phyloP scores from a whole-genome alignment of 2,888 invertebrate species.

The Scaptomyza caliginosa region DNA sequence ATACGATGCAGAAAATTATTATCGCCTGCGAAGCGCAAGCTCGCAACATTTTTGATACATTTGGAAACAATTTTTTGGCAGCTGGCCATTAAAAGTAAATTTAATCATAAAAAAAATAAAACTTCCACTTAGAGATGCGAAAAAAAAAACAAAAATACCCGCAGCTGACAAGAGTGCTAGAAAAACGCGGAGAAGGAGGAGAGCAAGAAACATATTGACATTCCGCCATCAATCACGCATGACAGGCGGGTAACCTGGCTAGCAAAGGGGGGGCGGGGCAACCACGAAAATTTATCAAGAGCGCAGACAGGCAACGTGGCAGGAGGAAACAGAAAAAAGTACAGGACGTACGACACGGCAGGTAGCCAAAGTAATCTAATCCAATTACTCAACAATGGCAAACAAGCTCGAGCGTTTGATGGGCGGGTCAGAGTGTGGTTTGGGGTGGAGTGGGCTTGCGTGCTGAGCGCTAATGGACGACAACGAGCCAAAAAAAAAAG shows the following conservation, averaged over 20 bases:
- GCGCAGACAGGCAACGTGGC: constrained; percentile 30
- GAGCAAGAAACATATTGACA: constrained; percentile 64
- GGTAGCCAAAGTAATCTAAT: constrained; percentile 74
- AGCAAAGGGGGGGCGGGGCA: constrained; percentile 28
- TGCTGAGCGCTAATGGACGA: constrained; percentile 62
- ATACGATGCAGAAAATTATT: constrained; percentile 73
- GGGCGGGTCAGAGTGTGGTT: constrained; percentile 9
- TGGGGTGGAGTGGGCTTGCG: constrained; percentile 6
- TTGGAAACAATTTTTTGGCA: constrained; percentile 24
- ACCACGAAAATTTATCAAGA: constrained; percentile 59
- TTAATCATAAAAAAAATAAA: constrained; percentile 53
- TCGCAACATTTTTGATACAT: constrained; percentile 13
- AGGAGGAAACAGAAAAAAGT: background rate
- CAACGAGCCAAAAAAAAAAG: constrained; percentile 24
- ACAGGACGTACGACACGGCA: constrained; percentile 23
- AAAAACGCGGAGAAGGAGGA: constrained; percentile 7
- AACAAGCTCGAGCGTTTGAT: constrained; percentile 51
- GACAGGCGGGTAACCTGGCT: constrained; percentile 47
- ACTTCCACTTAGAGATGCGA: constrained; percentile 9
- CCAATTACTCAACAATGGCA: constrained; percentile 80
- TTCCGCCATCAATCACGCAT: constrained; percentile 70
- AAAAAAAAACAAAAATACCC: constrained; percentile 7
- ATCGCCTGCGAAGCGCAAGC: constrained; percentile 21
- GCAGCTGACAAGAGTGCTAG: constrained; percentile 41
- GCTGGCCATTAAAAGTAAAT: constrained; percentile 69